A percentile compares a stretch with the other conserved stretches of the same genome.
These are phyloP conservation scores for Micromussa lordhowensis DNA, from an alignment of 92 coral and sea anemone species.

Conservation along the genomic window DNA sequence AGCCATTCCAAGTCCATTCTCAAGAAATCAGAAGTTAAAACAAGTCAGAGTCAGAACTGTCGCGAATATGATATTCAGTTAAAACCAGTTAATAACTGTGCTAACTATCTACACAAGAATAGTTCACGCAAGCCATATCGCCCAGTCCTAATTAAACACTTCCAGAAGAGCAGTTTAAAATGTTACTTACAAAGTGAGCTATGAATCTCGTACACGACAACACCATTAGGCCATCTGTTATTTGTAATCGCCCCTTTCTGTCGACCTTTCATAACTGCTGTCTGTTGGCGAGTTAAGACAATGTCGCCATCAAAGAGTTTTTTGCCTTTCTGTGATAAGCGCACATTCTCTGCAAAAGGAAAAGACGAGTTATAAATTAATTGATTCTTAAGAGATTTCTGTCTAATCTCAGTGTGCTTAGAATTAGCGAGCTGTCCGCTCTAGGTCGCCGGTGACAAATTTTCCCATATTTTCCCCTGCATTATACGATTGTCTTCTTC, in stretches of 20 bases:
- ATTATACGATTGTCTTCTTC: no score
- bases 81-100: no score
- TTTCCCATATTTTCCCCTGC: no score
- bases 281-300: background rate
- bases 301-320: slow-evolving; percentile 8
- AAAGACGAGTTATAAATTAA: background rate
- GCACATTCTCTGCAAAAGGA: background rate
- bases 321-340: background rate
- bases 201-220: background rate
- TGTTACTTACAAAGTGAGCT: slow-evolving; percentile 15
- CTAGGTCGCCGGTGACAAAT: no score
- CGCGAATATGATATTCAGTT: no score
- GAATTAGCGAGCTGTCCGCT: background rate
- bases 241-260: background rate
- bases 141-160: no score
- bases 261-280: background rate
- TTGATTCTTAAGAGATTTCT: background rate
- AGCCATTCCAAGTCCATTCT: no score
- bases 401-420: background rate
- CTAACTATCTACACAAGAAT: no score
- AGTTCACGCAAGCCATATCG: no score
- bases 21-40: no score
- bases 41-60: no score
- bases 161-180: background rate
- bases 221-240: slow-evolving; percentile 25